These are phyloP conservation scores for Myotis planiceps DNA, from an alignment of 2,797 vertebrate genomes.

Conservation along the genomic window DNA sequence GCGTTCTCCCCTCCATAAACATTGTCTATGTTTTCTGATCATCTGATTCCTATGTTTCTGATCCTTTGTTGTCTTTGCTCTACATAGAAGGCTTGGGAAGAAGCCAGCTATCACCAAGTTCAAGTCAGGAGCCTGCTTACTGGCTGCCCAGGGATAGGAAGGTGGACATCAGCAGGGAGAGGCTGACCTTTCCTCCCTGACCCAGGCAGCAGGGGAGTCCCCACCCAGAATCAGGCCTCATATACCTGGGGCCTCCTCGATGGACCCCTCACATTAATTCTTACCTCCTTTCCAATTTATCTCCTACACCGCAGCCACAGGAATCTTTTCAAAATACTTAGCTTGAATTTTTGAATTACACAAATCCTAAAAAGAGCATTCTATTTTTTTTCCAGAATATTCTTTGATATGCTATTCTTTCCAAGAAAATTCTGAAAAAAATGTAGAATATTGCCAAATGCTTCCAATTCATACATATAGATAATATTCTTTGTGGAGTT, in stretches of 20 bases:
- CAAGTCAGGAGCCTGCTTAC: background rate
- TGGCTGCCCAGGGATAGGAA: background rate
- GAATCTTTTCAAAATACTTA: background rate
- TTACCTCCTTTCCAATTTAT: background rate
- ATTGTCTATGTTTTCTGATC: background rate
- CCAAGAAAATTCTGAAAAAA: background rate
- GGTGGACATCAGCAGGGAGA: background rate
- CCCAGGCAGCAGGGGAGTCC: background rate
- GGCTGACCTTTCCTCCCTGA: background rate
- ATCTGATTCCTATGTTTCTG: background rate
- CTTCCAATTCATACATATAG: background rate
- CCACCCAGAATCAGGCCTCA: background rate
- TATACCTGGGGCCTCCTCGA: background rate
- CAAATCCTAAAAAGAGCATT: background rate
- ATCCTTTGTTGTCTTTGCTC: background rate
- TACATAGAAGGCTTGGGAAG: background rate
- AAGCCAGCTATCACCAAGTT: background rate
- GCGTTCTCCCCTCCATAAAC: background rate
- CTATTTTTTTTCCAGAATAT: background rate
- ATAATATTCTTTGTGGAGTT: background rate
- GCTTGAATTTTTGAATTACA: background rate
- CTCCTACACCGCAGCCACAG: background rate
- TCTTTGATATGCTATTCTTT: background rate
- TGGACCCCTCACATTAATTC: background rate
- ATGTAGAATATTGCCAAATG: background rate